Evolutionary conservation across 1,140 invertebrate species (phyloP), one percentile per base, ranked within the genome.

Genomic region (Brachionus rotundiformis): DNA sequence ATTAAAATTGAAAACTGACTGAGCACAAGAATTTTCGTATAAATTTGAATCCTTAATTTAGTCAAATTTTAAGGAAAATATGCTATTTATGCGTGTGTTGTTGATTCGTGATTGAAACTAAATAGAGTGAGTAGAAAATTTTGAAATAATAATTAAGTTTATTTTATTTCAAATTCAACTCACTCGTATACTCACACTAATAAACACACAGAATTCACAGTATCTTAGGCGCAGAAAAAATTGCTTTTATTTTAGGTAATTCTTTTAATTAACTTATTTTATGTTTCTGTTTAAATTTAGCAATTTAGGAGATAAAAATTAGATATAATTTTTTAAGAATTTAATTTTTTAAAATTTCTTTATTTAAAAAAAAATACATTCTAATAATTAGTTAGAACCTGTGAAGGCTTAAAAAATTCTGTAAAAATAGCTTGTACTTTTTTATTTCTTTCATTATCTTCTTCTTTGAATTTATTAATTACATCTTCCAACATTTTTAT

Each of bases 51-150:
- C 23, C 61, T 65, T 65, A 33, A 31, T 65, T 65, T 65, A 27
- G 61, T 33, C 61, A 65, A 65, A 25, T 54, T 54, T 54, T 68
- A 68, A 36, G 29, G 63, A 68, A 68, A 68, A 68, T 68, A 68
- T 68, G 63, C 63, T 68, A 68, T 68, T 68, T 68, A 68, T 68
- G 63, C 63, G 63, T 68, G 63, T 68, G 63, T 68, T 68, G 59
- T 33, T 68, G 16, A 7, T 36, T 68, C 63, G 63, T 68, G 63
- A 68, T 68, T 19, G 63, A 68, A 68, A 31, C 63, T 68, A 68
- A 68, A 31, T 68, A 68, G 63, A 68, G 63, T 68, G 63, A 68
- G 63, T 68, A 68, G 63, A 68, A 68, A 68, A 36, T 68, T 68
- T 68, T 68, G 63, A 68, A 68, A 68, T 68, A 33, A 36, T 68